These are phyloP conservation scores for Ptilodon capucinus DNA, from an alignment of 2,888 invertebrate species.

Conservation along the genomic window DNA sequence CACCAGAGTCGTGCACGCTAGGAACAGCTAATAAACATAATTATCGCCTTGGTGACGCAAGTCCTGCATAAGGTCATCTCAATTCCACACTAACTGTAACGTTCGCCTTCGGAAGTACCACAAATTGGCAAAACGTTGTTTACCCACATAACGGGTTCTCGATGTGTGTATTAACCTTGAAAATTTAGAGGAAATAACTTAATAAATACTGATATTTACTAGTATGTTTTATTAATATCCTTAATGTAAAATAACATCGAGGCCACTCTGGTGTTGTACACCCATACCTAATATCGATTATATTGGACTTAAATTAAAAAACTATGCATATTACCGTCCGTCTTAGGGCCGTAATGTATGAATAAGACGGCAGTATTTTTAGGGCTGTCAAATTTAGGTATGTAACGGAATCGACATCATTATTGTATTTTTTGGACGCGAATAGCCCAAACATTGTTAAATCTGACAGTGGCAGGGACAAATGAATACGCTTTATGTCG, in stretches of 20 bases:
- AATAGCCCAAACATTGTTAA: background rate
- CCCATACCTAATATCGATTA: too few relatives aligned
- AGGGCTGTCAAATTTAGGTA: too few relatives aligned
- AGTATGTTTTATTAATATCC: too few relatives aligned
- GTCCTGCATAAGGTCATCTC: slow-evolving; percentile 48
- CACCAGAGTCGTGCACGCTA: slow-evolving; percentile 50
- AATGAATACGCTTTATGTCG: slow-evolving; percentile 14
- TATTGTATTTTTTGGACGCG: background rate
- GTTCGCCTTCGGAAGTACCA: slow-evolving; percentile 39
- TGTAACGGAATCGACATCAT: too few relatives aligned
- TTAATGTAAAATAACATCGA: too few relatives aligned
- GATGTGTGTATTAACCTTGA: slow-evolving; percentile 23
- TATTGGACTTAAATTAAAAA: too few relatives aligned
- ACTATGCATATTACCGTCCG: too few relatives aligned
- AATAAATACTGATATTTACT: too few relatives aligned
- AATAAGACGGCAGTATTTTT: too few relatives aligned
- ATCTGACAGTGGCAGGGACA: slow-evolving; percentile 9
- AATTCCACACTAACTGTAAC: slow-evolving; percentile 31
- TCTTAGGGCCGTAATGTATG: too few relatives aligned
- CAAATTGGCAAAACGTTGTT: slow-evolving; percentile 49
- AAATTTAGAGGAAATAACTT: slow-evolving; percentile 14
- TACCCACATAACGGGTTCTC: slow-evolving; percentile 47
- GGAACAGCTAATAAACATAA: slow-evolving; percentile 54
- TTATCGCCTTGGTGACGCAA: slow-evolving; percentile 54
- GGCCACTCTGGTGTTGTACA: too few relatives aligned